Conservation (phyloP, 2,888 invertebrate genomes). For the Drosophila ezoana region DNA sequence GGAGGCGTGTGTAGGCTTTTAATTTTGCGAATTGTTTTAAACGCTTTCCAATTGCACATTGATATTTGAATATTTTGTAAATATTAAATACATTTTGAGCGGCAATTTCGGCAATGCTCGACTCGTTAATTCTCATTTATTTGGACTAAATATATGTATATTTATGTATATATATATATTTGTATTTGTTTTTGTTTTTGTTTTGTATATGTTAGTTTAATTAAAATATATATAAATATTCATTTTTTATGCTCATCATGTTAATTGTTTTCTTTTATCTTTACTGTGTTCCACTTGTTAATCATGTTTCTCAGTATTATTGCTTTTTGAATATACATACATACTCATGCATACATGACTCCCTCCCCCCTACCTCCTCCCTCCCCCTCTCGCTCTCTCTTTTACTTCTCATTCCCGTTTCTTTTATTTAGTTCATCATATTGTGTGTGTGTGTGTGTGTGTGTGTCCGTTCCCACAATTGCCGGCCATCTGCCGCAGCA, state of each 20-base stretch:
- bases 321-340: slow-evolving; percentile 83
- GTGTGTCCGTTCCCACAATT: slow-evolving; percentile 21
- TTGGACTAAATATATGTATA: slow-evolving; percentile 66
- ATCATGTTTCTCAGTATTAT: slow-evolving; percentile 73
- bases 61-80: slow-evolving; percentile 80
- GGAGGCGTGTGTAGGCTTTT: slow-evolving; percentile 35
- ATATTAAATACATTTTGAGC: slow-evolving; percentile 68
- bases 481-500: not conserved
- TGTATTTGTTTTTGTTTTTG: slow-evolving; percentile 62
- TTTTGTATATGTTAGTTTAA: slow-evolving; percentile 70
- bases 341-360: slow-evolving; percentile 46
- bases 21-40: slow-evolving; percentile 40
- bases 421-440: slow-evolving; percentile 28
- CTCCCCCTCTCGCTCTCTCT: not conserved
- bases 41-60: slow-evolving; percentile 82
- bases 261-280: slow-evolving; percentile 46
- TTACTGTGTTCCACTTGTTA: slow-evolving; percentile 61
- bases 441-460: slow-evolving; percentile 22
- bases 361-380: not conserved
- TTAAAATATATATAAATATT: slow-evolving; percentile 76
- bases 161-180: slow-evolving; percentile 40
- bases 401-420: slow-evolving; percentile 11
- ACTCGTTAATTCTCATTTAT: slow-evolving; percentile 65
- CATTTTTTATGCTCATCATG: slow-evolving; percentile 62
- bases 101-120: slow-evolving; percentile 39